Conservation (phyloP, 2,113 vertebrate genomes). For the Ondatra zibethicus region DNA sequence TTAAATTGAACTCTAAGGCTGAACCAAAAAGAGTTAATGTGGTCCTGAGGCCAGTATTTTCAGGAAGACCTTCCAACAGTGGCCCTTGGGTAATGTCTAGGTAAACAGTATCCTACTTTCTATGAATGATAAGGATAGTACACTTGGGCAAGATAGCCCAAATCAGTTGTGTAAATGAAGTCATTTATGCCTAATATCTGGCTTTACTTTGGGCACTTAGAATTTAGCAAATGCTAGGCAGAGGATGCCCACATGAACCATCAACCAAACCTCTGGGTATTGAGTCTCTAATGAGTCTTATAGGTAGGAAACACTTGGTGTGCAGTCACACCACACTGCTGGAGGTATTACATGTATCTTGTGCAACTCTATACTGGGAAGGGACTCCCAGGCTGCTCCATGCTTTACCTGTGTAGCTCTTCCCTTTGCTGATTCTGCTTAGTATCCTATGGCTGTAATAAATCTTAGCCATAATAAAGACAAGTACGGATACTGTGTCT, state of each 20-base stretch:
- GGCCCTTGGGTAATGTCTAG: neutral
- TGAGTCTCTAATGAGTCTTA: neutral
- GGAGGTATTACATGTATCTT: neutral
- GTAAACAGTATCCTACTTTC: neutral
- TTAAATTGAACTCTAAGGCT: neutral
- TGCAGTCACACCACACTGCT: neutral
- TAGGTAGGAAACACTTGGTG: neutral
- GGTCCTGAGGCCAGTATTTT: neutral
- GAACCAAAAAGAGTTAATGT: neutral
- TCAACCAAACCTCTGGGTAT: neutral
- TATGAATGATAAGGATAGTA: neutral
- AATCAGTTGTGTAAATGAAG: neutral
- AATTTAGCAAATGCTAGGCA: neutral
- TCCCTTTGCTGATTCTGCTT: neutral
- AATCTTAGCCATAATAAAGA: neutral
- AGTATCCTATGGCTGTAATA: neutral
- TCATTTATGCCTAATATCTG: neutral
- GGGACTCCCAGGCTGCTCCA: neutral
- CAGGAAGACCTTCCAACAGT: neutral
- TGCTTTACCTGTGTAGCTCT: neutral
- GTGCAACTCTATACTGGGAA: neutral
- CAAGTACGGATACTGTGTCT: neutral
- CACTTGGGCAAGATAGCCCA: neutral
- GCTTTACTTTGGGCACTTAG: neutral
- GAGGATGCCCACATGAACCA: neutral